Evolutionary conservation across 2,797 vertebrate species (phyloP).

Genomic region (Rhinella marina): DNA sequence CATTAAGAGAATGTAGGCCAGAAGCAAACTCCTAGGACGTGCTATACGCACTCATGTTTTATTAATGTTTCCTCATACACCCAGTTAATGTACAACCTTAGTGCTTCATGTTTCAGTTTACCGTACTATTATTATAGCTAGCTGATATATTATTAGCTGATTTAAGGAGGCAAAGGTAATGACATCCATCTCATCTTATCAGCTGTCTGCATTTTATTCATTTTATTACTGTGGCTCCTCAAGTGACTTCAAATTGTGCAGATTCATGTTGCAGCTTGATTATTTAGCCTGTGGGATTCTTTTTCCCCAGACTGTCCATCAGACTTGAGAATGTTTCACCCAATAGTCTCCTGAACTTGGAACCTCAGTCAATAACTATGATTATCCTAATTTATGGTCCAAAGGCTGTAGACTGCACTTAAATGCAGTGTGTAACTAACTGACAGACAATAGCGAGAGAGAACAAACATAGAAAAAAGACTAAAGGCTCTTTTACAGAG

Average conservation of each 20-base stretch:
- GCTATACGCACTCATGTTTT: constrained; percentile 10
- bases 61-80: not conserved
- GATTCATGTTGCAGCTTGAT: not conserved
- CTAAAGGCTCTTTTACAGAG: too few relatives aligned
- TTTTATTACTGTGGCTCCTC: not conserved
- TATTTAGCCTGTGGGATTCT: not conserved
- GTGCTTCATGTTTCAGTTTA: not conserved
- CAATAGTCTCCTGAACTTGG: not conserved
- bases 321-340: not conserved
- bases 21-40: not conserved
- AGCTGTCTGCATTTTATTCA: not conserved
- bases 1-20: not conserved
- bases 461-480: not conserved
- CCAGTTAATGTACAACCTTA: constrained; percentile 23
- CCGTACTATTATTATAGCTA: not conserved
- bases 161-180: not conserved
- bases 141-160: not conserved
- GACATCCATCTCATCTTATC: not conserved
- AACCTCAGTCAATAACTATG: not conserved
- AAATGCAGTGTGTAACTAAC: not conserved
- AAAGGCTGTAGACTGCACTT: not conserved
- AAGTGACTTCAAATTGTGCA: not conserved
- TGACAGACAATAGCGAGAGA: not conserved
- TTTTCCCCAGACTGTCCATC: not conserved
- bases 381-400: not conserved